phyloP scores from a whole-genome alignment of 2,888 invertebrate genomes.

The Sphaerophoria rueppellii region DNA sequence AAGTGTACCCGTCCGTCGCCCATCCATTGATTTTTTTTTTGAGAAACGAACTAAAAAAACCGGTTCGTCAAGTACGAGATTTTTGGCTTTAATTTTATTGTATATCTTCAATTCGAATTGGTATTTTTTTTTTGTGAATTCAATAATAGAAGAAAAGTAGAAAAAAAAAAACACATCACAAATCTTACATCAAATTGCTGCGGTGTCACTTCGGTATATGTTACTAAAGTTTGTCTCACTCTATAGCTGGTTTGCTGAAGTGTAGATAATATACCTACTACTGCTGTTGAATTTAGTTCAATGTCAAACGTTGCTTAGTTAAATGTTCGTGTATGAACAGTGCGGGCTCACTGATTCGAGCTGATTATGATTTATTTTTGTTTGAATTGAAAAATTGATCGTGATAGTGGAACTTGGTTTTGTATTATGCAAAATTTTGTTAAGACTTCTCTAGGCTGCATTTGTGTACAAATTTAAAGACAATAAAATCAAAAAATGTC shows the following conservation, averaged over 20 bases:
- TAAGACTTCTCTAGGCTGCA: too few species aligned
- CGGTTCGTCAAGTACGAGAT: constrained; percentile 65
- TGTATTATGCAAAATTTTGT: too few species aligned
- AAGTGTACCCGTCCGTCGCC: constrained; percentile 34
- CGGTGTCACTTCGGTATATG: constrained; percentile 9
- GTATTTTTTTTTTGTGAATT: constrained; percentile 43
- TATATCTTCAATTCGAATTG: constrained; percentile 48
- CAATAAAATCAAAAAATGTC: too few species aligned
- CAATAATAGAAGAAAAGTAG: constrained; percentile 57
- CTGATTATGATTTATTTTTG: background rate
- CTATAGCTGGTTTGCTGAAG: background rate
- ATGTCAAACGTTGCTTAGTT: constrained; percentile 67
- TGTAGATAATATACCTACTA: constrained; percentile 8
- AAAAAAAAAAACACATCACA: constrained; percentile 18
- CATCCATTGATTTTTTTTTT: constrained; percentile 7
- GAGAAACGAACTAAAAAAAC: constrained; percentile 46
- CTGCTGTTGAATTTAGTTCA: constrained; percentile 70
- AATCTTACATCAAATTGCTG: constrained; percentile 42
- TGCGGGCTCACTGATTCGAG: background rate
- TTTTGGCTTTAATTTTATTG: constrained; percentile 53
- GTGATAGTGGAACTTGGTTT: too few species aligned
- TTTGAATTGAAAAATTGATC: background rate
- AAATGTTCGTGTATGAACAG: constrained; percentile 28
- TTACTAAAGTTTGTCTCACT: constrained; percentile 16
- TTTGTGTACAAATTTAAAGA: too few species aligned